Base-by-base conservation (phyloP, 2,113 vertebrate genomes). In the Lamprotornis superbus region DNA sequence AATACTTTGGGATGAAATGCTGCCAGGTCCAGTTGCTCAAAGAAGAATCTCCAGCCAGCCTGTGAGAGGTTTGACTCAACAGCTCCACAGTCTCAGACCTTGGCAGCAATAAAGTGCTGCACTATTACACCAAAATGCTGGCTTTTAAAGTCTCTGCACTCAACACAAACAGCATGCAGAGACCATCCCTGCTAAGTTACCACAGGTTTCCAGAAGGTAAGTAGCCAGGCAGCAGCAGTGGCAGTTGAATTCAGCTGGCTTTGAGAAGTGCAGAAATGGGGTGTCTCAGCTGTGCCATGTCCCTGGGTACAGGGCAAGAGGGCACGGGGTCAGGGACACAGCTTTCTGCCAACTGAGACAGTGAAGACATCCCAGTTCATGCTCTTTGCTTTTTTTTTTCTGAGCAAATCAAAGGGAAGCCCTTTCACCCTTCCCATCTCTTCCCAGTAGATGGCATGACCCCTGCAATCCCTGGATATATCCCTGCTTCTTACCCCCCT, bases 201-300 rank as follows among this genome's bases (percentile, higher is more conserved):
- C 44, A 8, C 16, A 50, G 9, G 33, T 44, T 71, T 76, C 39
- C 49, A 68, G 49, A 79, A 80, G 35, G 56, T 56, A 52, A 25
- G 24, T 4, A 67, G 70, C 30, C 0, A 0, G 35, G 44, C 33
- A 90, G 88, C 47, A 75, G 84, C 8, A 2, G n/a, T 6, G 15
- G 64, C 82, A 85, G 57, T 23, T 22, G 20, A 17, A 16, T 28
- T 55, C n/a, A 55, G 4, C 39, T 37, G 17, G 15, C 46, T 71
- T 39, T 4, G 4, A 50, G 18, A 78, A 56, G 46, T 4, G n/a
- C 76, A 57, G 37, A 39, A 74, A 44, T 0, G 0, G 33, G 42
- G 7, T 83, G 27, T 9, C 46, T 50, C 69, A 37, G 31, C 21
- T 65, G 57, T 23, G 57, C 57, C 8, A 1, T 2, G 19, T 25